Base-by-base conservation (phyloP, 1,140 invertebrate genomes). In the Orius laevigatus region DNA sequence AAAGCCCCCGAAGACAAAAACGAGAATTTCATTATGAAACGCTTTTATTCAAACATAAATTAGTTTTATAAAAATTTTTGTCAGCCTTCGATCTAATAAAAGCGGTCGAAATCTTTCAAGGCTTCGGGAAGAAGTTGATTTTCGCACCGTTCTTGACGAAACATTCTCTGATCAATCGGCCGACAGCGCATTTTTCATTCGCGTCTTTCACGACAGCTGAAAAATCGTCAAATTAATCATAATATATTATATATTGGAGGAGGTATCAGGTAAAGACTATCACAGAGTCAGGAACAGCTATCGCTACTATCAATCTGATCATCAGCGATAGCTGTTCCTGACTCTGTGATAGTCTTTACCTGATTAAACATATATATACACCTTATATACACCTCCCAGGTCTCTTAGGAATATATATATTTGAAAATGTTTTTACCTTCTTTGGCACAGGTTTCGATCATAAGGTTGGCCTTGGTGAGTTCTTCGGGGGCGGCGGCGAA, bases 111-210 rank as follows among this genome's bases (percentile, higher is more conserved):
- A n/a, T 25, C 25, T 25, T 25, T 25, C 8, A 25, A 25, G 25
- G 3, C 25, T 25, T 25, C 3, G 25, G 19, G 12, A 32, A 45
- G 12, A 47, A 18, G 35, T 35, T 48, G 40, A 57, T 56, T 42
- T 59, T 59, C 14, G 53, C 51, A 38, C 56, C 57, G 32, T 59
- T 54, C 45, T 59, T 59, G 16, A 56, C 54, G 15, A 59, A 56
- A 25, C 57, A 59, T 38, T 54, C 48, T 41, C 57, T 46, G 16
- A 59, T 50, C 10, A 55, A 39, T 34, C 53, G 40, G 15, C 57
- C 57, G 15, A 57, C 40, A n/a, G 48, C 54, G 38, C 57, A 59
- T 50, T 57, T 59, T 41, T 59, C 57, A 19, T 38, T 55, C 1
- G 47, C 35, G 20, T 57, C 51, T 40, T 57, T 55, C 1, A 57